These are phyloP conservation scores for Gracilinanus agilis DNA, from an alignment of 2,113 vertebrate species.

Conservation along the genomic window DNA sequence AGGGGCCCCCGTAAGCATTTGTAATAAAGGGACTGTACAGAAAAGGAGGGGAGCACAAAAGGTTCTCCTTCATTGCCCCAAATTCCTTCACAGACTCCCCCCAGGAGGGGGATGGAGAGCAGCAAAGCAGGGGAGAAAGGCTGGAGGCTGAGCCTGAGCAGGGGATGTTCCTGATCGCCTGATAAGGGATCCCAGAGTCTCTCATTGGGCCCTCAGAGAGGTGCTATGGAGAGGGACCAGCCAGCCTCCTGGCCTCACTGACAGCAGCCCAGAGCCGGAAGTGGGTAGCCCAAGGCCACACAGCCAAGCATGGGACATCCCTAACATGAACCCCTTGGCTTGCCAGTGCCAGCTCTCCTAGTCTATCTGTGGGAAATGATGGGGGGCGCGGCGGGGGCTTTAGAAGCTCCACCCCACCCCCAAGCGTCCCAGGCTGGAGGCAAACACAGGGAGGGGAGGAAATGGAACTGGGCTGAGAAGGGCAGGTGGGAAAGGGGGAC, in stretches of 20 bases:
- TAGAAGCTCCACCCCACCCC: neutral
- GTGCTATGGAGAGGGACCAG: neutral
- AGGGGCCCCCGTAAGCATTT: neutral
- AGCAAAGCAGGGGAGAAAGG: too few relatives aligned
- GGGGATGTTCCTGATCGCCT: neutral
- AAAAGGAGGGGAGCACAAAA: neutral
- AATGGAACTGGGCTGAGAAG: neutral
- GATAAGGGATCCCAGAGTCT: neutral
- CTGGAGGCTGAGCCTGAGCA: neutral
- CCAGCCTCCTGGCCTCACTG: neutral
- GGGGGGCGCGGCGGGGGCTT: too few relatives aligned
- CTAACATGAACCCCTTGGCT: neutral
- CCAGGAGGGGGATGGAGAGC: neutral
- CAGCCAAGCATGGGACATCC: too few relatives aligned
- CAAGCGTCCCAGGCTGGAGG: neutral
- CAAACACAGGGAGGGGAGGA: neutral
- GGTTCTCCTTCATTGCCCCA: neutral
- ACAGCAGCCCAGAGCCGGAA: neutral
- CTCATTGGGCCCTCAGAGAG: neutral
- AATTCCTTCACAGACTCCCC: neutral
- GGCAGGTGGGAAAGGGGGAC: neutral
- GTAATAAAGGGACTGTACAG: constrained; percentile 43
- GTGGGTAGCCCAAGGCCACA: neutral
- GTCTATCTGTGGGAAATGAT: neutral
- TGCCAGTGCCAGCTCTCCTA: too few relatives aligned